Evolutionary conservation across 2,888 invertebrate species (phyloP).

Genomic region (Trichopria drosophilae): DNA sequence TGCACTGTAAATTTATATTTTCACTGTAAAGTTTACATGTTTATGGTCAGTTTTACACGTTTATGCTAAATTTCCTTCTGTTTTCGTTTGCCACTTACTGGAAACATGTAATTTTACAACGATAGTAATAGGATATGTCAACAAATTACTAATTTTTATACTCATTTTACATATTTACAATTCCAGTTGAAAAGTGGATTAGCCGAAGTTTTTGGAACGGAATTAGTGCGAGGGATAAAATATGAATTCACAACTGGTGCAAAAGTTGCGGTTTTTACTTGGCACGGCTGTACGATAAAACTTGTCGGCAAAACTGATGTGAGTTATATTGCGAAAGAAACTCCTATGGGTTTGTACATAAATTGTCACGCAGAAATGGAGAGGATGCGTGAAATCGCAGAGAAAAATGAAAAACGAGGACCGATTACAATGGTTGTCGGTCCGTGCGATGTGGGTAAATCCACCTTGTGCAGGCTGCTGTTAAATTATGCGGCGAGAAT

Average conservation of each 20-base stretch:
- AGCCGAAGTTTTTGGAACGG: constrained; percentile 97
- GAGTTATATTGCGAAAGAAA: constrained; percentile 92
- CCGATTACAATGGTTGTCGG: constrained; percentile 91
- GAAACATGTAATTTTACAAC: too few species aligned
- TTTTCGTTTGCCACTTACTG: too few species aligned
- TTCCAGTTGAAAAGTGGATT: constrained; percentile 81
- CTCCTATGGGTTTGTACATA: constrained; percentile 93
- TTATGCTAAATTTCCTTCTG: too few species aligned
- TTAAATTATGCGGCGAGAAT: constrained; percentile 94
- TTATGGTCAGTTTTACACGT: too few species aligned
- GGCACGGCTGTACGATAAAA: constrained; percentile 90
- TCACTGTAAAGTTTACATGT: too few species aligned
- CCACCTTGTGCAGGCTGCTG: constrained; percentile 83
- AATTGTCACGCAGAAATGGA: constrained; percentile 96
- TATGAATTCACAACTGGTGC: constrained; percentile 88
- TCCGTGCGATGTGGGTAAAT: constrained; percentile 95
- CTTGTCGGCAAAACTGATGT: constrained; percentile 88
- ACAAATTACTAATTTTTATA: too few species aligned
- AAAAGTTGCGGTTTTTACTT: constrained; percentile 94
- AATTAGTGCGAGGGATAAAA: constrained; percentile 87
- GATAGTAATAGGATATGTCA: too few species aligned
- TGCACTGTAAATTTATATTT: too few species aligned
- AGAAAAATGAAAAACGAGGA: constrained; percentile 72
- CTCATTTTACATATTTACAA: too few species aligned
- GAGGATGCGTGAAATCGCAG: constrained; percentile 81